These are phyloP conservation scores for Tiliacea citrago DNA, from an alignment of 2,888 invertebrate species.

Conservation along the genomic window DNA sequence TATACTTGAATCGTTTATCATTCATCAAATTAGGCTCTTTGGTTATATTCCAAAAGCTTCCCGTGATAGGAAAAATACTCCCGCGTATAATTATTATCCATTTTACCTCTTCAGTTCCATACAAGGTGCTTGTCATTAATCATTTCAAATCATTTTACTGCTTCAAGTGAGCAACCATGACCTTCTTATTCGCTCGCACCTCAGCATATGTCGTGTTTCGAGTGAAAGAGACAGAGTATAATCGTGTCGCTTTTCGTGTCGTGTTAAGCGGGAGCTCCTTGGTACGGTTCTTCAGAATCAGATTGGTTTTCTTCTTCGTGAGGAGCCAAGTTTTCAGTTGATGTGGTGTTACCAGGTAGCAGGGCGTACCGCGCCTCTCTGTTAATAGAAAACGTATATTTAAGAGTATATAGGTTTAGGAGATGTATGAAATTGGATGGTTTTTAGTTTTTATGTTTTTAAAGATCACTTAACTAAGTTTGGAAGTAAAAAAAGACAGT, in stretches of 20 bases:
- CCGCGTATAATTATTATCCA: not conserved
- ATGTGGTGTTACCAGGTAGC: slow-evolving; percentile 76
- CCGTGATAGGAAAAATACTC: not conserved
- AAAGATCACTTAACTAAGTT: no score
- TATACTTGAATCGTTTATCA: slow-evolving; percentile 27
- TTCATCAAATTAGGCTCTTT: slow-evolving; percentile 9
- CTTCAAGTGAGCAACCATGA: not conserved
- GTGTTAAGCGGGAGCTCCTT: slow-evolving; percentile 73
- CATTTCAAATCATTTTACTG: not conserved
- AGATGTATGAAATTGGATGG: not conserved
- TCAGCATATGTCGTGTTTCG: not conserved
- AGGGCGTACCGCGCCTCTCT: slow-evolving; percentile 81
- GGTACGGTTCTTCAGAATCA: slow-evolving; percentile 71
- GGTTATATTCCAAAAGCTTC: slow-evolving; percentile 5
- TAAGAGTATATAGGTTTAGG: not conserved
- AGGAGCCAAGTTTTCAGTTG: slow-evolving; percentile 65
- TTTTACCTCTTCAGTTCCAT: not conserved
- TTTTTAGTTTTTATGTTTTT: not conserved
- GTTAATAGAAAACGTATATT: slow-evolving; percentile 60
- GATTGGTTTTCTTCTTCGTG: slow-evolving; percentile 54
- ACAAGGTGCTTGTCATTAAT: not conserved
- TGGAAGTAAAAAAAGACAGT: no score
- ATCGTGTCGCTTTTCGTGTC: slow-evolving; percentile 4
- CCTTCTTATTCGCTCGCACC: slow-evolving; percentile 29
- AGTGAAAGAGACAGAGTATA: slow-evolving; percentile 10